Conservation (phyloP, 2,888 invertebrate species). For the Amitus sp. region DNA sequence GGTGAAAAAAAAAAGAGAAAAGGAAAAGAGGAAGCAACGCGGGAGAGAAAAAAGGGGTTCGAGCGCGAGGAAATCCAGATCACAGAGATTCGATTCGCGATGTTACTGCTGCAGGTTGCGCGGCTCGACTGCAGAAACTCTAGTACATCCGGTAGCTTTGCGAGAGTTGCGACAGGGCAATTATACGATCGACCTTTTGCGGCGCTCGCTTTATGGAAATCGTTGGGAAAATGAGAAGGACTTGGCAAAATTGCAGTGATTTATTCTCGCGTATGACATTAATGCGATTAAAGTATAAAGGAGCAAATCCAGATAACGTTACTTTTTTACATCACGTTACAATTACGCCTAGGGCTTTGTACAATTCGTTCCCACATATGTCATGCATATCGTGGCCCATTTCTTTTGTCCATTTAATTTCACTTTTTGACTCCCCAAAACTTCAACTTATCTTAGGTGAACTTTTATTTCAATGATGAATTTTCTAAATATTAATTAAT, state of each 20-base stretch:
- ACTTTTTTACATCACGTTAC: no score
- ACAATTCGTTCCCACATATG: no score
- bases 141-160: constrained; percentile 45
- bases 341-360: no score
- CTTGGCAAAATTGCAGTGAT: neutral
- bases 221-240: constrained; percentile 6
- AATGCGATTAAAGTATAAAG: constrained; percentile 4
- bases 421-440: no score
- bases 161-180: constrained; percentile 26
- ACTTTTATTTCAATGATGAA: no score
- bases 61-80: constrained; percentile 48
- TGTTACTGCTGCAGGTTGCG: constrained; percentile 34
- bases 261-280: neutral
- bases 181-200: constrained; percentile 25
- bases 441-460: no score
- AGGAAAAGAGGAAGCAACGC: no score
- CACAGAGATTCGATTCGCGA: constrained; percentile 51
- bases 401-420: no score
- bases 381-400: no score
- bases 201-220: constrained; percentile 6
- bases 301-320: neutral
- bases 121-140: constrained; percentile 46
- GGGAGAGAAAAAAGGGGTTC: constrained; percentile 29
- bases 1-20: no score
- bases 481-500: no score